Base-by-base conservation (phyloP, 2,113 vertebrate genomes). In the Notiomystis cincta region DNA sequence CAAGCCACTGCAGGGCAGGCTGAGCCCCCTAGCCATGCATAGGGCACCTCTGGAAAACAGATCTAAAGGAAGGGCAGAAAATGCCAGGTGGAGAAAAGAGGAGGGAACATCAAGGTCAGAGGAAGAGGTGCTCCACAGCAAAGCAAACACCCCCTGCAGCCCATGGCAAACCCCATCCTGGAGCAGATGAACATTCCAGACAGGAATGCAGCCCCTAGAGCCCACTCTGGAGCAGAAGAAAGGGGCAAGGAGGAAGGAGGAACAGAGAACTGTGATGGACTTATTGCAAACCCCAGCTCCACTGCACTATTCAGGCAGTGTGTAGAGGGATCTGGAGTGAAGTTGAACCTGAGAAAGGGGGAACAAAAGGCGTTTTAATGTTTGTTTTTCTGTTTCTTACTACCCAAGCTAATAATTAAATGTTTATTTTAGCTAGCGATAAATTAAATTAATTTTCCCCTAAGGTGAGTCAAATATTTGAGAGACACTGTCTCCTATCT, bases 271-370 rank as follows among this genome's bases (percentile, higher is more conserved):
- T 23, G 38, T 47, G 25, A n/a, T 11, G 42, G 60, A 42, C 33
- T 51, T 45, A 56, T 8, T 1, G 1, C 24, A 85, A 38, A 18
- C 20, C 15, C n/a, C 18, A 67, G 22, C 9, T 15, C 10, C 0
- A 0, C 10, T 31, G 24, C 37, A 45, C 19, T 0, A 0, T 20
- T 61, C 10, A 13, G 28, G 15, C 2, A 3, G 7, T 6, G 8
- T 31, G 11, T 10, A 48, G 47, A 89, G 27, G 64, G 69, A 56
- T 13, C 22, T 35, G 30, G 28, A 87, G 14, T 33, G 21, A 69
- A 81, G 30, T 0, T 61, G 25, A 70, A 58, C n/a, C 22, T 73
- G 31, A 33, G 18, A 72, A 91, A 69, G 12, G 0, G 3, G 11
- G 8, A 0, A 72, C 2, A 2, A 72, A 82, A 88, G 4, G 11